Conservation (phyloP, 1,140 invertebrate species). For the Aphelinus atriplicis region DNA sequence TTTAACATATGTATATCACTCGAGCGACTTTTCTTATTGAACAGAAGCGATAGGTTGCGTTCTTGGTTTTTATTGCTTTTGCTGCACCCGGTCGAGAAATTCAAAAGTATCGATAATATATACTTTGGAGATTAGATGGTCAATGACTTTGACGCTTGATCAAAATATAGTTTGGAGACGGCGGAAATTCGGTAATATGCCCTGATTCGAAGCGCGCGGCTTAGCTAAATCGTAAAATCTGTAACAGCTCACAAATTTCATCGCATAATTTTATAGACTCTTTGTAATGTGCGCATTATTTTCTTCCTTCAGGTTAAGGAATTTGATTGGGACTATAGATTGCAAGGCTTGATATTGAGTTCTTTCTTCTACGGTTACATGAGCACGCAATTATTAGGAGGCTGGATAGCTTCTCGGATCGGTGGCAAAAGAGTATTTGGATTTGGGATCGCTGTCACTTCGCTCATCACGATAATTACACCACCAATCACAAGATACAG, state of each 20-base stretch:
- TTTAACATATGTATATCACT: too few relatives aligned
- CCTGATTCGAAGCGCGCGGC: too few relatives aligned
- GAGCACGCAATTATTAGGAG: slow-evolving; percentile 78
- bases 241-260: not conserved
- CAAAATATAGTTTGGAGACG: too few relatives aligned
- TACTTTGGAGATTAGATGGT: too few relatives aligned
- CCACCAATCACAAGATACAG: slow-evolving; percentile 79
- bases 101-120: too few relatives aligned
- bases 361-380: slow-evolving; percentile 90
- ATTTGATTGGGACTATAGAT: slow-evolving; percentile 83
- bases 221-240: not conserved
- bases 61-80: too few relatives aligned
- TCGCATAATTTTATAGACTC: slow-evolving; percentile 6
- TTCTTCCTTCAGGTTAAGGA: slow-evolving; percentile 67
- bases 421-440: slow-evolving; percentile 81
- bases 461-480: slow-evolving; percentile 84
- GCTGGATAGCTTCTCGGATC: slow-evolving; percentile 76
- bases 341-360: slow-evolving; percentile 83
- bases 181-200: not conserved
- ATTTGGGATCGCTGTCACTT: slow-evolving; percentile 81
- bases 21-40: too few relatives aligned
- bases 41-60: too few relatives aligned
- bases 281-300: slow-evolving; percentile 16
- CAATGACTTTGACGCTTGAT: too few relatives aligned
- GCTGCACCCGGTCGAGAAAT: too few relatives aligned